These are phyloP conservation scores for Antrozous pallidus DNA, from an alignment of 2,797 vertebrate species.

Conservation along the genomic window DNA sequence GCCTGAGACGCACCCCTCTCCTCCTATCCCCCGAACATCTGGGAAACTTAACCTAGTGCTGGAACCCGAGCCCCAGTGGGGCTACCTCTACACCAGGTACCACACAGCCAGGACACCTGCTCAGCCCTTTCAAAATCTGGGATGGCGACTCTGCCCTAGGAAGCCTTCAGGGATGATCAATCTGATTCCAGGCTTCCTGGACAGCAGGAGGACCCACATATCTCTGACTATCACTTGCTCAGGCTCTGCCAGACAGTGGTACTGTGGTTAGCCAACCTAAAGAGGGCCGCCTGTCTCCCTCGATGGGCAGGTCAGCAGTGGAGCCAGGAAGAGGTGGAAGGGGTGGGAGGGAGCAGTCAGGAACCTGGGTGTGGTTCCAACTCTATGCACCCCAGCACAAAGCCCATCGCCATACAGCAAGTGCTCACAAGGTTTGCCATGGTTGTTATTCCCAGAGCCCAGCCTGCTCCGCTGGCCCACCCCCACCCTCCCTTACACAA, in stretches of 20 bases:
- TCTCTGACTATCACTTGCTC: neutral
- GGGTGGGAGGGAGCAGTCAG: neutral
- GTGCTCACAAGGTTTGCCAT: neutral
- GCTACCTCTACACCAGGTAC: neutral
- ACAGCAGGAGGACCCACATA: neutral
- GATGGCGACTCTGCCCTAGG: neutral
- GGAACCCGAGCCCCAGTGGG: neutral
- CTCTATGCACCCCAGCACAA: neutral
- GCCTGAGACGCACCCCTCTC: neutral
- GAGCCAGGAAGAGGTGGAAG: neutral
- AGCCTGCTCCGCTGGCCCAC: neutral
- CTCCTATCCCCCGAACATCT: neutral
- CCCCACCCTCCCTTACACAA: neutral
- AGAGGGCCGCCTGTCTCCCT: fast-evolving
- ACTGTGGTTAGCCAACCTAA: neutral
- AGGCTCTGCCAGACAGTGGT: neutral
- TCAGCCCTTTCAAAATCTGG: neutral
- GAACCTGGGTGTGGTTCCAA: neutral
- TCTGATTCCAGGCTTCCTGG: neutral
- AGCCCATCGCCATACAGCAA: neutral
- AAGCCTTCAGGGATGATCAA: neutral
- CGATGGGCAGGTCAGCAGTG: neutral
- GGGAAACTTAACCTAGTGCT: neutral
- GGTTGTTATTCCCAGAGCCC: neutral
- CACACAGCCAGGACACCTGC: neutral